phyloP scores from a whole-genome alignment of 2,113 vertebrate species.

The Alligator sinensis region DNA sequence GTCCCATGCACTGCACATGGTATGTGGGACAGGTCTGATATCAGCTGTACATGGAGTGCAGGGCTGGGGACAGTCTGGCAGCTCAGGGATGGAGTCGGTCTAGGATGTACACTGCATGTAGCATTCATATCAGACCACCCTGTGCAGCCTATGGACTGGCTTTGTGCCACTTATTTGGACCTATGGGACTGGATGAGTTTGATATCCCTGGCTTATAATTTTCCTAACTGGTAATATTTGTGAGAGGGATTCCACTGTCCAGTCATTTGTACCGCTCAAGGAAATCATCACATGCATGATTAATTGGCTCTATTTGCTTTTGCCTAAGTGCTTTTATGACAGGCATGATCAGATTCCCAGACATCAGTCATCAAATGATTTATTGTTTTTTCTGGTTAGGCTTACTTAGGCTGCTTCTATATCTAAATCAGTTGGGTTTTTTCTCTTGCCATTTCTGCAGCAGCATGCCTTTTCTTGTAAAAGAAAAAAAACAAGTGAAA shows the following conservation, averaged over 20 bases:
- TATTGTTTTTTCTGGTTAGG: neutral
- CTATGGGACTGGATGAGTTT: no score
- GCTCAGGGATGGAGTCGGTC: no score
- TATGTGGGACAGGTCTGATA: no score
- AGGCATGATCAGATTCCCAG: neutral
- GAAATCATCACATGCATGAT: neutral
- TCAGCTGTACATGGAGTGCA: no score
- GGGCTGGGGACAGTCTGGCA: no score
- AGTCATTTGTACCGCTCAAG: neutral
- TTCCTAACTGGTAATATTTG: neutral
- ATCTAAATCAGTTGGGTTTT: neutral
- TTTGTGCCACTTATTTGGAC: no score
- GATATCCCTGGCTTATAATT: neutral
- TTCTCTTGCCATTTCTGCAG: constrained; percentile 9
- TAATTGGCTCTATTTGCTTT: neutral
- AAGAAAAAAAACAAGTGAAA: neutral
- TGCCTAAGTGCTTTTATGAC: neutral
- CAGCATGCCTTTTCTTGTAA: neutral
- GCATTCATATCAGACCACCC: no score
- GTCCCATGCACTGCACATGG: no score
- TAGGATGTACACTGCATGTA: no score
- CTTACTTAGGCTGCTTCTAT: neutral
- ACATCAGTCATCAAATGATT: neutral
- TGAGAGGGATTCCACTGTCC: neutral
- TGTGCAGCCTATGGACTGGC: no score